A percentile compares a stretch with the other conserved stretches of the same genome.
phyloP scores from a whole-genome alignment of 2,888 invertebrate genomes.

The Andrena flavipes region DNA sequence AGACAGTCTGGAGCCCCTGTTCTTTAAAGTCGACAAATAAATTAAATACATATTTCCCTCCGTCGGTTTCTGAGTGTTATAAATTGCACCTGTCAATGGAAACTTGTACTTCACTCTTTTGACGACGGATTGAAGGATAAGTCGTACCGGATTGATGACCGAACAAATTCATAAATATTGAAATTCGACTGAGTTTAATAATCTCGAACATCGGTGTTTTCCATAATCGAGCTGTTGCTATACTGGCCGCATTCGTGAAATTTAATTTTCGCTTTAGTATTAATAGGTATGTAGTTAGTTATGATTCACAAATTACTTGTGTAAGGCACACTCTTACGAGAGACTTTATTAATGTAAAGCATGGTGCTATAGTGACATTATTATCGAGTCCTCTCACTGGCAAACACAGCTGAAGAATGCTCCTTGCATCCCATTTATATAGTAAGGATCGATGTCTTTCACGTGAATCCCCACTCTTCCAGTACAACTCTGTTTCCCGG shows the following conservation, averaged over 20 bases:
- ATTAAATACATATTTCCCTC: background rate
- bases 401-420: too few relatives aligned
- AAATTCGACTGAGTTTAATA: constrained; percentile 44
- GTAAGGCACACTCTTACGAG: too few relatives aligned
- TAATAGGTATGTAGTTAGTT: background rate
- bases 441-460: too few relatives aligned
- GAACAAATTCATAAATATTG: constrained; percentile 27
- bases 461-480: too few relatives aligned
- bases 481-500: too few relatives aligned
- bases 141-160: constrained; percentile 1
- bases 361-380: too few relatives aligned
- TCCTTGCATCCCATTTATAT: too few relatives aligned
- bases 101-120: constrained; percentile 14
- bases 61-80: constrained; percentile 18
- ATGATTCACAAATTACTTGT: too few relatives aligned
- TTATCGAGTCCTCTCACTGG: too few relatives aligned
- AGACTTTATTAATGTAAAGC: too few relatives aligned
- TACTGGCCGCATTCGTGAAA: background rate
- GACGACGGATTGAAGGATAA: constrained; percentile 2
- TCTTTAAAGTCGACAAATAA: background rate
- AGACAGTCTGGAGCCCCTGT: constrained; percentile 33
- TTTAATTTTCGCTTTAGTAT: constrained; percentile 13
- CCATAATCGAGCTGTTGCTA: background rate
- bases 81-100: constrained; percentile 32
- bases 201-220: constrained; percentile 29